Base-by-base conservation (phyloP, 2,797 vertebrate genomes). In the Coccyzus lansbergi region DNA sequence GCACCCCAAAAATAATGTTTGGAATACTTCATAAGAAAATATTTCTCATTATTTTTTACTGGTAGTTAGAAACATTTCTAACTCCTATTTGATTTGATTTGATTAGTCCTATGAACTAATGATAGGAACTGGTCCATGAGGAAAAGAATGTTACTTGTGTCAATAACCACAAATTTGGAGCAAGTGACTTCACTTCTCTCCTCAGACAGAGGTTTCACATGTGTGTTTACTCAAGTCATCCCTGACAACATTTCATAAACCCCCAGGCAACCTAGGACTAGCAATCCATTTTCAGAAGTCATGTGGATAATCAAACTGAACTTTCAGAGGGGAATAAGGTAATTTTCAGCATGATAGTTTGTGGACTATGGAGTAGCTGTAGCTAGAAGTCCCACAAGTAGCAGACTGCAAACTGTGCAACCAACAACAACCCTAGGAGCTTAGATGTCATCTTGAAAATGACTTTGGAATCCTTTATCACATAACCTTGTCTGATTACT, bases 61-160 rank as follows among this genome's bases (percentile, higher is more conserved):
- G n/a, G n/a, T n/a, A n/a, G n/a, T n/a, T 77, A 5, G 10, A 78
- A 33, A 3, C 2, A 33, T 51, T 58, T 2, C 2, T 14, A 51
- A 10, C 22, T 55, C 15, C 4, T 11, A 6, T 51, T 72, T 49
- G 25, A 40, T 72, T 51, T 63, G 3, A 29, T 52, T 16, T 12
- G 4, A 20, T 28, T 17, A 8, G 4, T 55, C 49, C 9, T 42
- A 20, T 15, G 58, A 58, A 55, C 17, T 24, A 42, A 55, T 38
- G 4, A n/a, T 17, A 62, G 18, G 13, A 76, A 60, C 10, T 42
- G 6, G 1, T 69, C 14, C 0, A 0, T 44, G 13, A 4, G 14
- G 9, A 3, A 53, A 72, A 29, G 3, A 1, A 3, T 48, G 33
- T 3, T 28, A 4, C 40, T 68, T 64, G 15, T 78, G 46, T 10